These are phyloP conservation scores for Carcharodon carcharias DNA, from an alignment of 2,797 vertebrate species.

Conservation along the genomic window DNA sequence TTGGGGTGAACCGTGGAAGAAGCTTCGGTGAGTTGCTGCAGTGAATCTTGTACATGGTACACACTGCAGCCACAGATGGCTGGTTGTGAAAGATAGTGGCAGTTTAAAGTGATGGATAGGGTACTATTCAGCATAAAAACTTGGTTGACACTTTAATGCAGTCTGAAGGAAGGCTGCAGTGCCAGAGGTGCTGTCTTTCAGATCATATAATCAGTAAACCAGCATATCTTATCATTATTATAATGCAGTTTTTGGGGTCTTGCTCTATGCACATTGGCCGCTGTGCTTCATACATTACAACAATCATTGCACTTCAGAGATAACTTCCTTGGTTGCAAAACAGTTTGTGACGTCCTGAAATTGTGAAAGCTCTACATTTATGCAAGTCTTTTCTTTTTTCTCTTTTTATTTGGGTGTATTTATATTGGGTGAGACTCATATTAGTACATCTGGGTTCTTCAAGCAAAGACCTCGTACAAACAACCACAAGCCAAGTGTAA, in stretches of 20 bases:
- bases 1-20: background rate
- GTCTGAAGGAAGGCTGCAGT: background rate
- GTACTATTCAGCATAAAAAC: background rate
- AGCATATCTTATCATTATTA: background rate
- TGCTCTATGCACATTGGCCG: background rate
- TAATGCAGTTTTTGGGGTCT: background rate
- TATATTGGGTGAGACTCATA: background rate
- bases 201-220: background rate
- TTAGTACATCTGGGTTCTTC: background rate
- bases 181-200: background rate
- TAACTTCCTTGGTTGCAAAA: background rate
- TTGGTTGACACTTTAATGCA: background rate
- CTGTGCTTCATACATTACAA: background rate
- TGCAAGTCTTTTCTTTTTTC: background rate
- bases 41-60: background rate
- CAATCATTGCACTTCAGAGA: background rate
- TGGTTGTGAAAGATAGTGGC: background rate
- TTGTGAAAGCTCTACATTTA: background rate
- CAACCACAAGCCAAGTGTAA: background rate
- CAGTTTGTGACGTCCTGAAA: background rate
- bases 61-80: background rate
- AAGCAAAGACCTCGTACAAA: background rate
- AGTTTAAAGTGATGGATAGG: background rate
- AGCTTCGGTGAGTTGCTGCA: background rate
- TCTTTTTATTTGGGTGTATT: background rate